Evolutionary conservation across 2,888 invertebrate species (phyloP), one percentile per base, ranked within the genome.

Genomic region (Xylocampa areola): DNA sequence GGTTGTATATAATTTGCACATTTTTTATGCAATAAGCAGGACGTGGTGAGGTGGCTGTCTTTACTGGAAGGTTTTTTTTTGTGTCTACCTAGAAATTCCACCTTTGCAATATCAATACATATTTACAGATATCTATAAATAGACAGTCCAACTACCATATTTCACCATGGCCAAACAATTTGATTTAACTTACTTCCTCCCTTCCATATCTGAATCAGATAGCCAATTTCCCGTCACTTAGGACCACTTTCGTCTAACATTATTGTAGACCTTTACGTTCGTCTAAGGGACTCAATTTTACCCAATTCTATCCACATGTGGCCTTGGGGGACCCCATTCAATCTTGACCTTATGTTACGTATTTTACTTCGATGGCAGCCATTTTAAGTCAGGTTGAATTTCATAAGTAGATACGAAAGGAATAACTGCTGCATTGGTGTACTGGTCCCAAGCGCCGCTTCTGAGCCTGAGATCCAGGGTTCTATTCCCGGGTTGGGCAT

Each of bases 171-270:
- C 30, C 32, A 13, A 27, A 37, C 50, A 48, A 35, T 41, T 48
- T 48, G 39, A 50, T 60, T 41, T 17, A 62, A 51, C 55, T 45
- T 50, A 57, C 57, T 57, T 62, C 35, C 37, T 30, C 29, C 8
- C 32, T 10, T 51, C 32, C 35, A 53, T 67, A 60, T 71, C 66
- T 68, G 50, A 48, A 35, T 48, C 19, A 70, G 67, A 68, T 71
- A 68, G 51, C 40, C 61, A 60, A 68, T 68, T 66, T 68, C 68
- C 68, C 54, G 48, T 29, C 47, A 54, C 51, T 51, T 48, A 48
- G 25, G 8, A 35, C 47, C 49, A 66, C 57, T 64, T 50, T 57
- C 35, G 47, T 35, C 11, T 47, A 43, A 47, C 27, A 57, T 64
- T 65, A 63, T 69, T 57, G 45, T 37, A 45, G 39, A 50, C 30